phyloP scores from a whole-genome alignment of 2,888 invertebrate species.

The Seira ritae region DNA sequence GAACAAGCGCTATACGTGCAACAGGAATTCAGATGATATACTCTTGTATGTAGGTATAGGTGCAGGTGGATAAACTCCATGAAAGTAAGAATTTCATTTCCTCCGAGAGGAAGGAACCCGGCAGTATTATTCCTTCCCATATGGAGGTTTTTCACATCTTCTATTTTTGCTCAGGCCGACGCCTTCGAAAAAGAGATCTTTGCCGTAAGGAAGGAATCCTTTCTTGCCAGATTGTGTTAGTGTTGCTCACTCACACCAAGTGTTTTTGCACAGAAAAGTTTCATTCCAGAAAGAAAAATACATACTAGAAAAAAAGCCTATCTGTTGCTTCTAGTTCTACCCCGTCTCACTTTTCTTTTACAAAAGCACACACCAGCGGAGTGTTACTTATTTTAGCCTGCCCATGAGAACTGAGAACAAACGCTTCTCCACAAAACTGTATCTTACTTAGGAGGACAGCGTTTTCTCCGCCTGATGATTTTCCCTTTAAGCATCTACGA shows the following conservation, averaged over 20 bases:
- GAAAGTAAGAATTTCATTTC: neutral
- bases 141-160: conserved; percentile 35
- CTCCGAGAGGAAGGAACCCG: neutral
- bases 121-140: conserved; percentile 25
- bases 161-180: conserved; percentile 28
- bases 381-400: no score
- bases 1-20: no score
- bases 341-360: no score
- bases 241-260: no score
- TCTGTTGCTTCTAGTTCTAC: conserved; percentile 2
- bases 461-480: no score
- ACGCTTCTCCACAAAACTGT: no score
- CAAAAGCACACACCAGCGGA: no score
- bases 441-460: no score
- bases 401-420: no score
- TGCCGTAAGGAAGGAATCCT: neutral
- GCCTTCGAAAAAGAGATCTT: neutral
- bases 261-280: neutral
- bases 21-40: no score
- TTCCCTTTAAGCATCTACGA: no score
- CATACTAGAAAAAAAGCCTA: neutral
- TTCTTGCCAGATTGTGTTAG: neutral
- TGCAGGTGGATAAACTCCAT: neutral
- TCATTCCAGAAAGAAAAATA: conserved; percentile 2
- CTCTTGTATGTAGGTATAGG: neutral